Conservation (phyloP, 2,888 invertebrate genomes). For the Myopa testacea region DNA sequence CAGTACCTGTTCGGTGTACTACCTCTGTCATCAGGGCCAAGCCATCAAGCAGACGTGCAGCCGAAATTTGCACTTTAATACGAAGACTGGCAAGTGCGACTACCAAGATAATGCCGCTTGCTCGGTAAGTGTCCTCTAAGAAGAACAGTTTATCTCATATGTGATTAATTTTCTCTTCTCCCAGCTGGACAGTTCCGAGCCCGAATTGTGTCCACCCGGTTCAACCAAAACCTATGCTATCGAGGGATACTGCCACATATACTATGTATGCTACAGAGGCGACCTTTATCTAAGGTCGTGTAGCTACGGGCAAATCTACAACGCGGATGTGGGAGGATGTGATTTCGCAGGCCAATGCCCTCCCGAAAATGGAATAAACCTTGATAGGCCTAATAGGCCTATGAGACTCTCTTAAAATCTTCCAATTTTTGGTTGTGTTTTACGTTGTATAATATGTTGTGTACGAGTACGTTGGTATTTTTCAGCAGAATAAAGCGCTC, state of each 20-base stretch:
- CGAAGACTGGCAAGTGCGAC: constrained; percentile 59
- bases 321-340: constrained; percentile 64
- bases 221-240: constrained; percentile 63
- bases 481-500: too few relatives aligned
- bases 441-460: too few relatives aligned
- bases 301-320: constrained; percentile 59
- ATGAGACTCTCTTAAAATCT: background rate
- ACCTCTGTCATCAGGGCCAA: constrained; percentile 61
- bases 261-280: constrained; percentile 65
- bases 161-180: background rate
- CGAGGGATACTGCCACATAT: constrained; percentile 64
- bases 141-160: background rate
- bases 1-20: constrained; percentile 61
- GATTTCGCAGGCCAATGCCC: constrained; percentile 59
- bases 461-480: too few relatives aligned
- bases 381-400: background rate
- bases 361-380: constrained; percentile 39
- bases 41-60: constrained; percentile 64
- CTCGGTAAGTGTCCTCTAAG: constrained; percentile 47
- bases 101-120: constrained; percentile 60
- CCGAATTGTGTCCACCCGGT: constrained; percentile 57
- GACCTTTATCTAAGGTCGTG: constrained; percentile 65
- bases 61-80: constrained; percentile 61
- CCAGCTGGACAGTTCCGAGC: constrained; percentile 51
- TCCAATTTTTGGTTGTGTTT: background rate